Conservation (phyloP, 2,888 invertebrate species). For the Ommatoiulus sabulosus region DNA sequence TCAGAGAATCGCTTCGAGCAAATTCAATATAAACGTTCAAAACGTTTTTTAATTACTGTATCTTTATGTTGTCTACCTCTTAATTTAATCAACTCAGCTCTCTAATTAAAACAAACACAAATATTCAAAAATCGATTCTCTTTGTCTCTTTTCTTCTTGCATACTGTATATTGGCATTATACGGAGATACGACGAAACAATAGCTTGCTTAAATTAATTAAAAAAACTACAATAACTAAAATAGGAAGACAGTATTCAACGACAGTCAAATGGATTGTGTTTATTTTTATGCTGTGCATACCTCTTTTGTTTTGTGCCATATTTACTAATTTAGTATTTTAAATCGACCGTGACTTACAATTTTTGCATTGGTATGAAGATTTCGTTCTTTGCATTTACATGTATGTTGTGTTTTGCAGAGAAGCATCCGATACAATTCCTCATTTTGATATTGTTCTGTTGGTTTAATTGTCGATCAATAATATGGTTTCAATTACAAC, state of each 20-base stretch:
- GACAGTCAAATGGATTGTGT: background rate
- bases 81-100: background rate
- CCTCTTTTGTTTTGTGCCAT: background rate
- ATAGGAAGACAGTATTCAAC: background rate
- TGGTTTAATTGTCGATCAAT: background rate
- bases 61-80: too few species aligned
- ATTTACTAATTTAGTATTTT: background rate
- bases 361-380: background rate
- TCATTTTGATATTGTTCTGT: background rate
- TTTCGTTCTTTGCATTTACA: background rate
- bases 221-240: background rate
- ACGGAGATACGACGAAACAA: background rate
- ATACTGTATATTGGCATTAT: background rate
- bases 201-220: slow-evolving; percentile 23
- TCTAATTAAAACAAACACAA: background rate
- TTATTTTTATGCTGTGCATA: background rate
- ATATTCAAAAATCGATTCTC: background rate
- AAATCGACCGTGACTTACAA: background rate
- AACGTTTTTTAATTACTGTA: background rate
- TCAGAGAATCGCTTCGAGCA: background rate
- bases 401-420: background rate
- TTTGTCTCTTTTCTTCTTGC: background rate
- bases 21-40: background rate
- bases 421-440: background rate
- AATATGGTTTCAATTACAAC: too few species aligned